These are phyloP conservation scores for Apodemus agrarius DNA, from an alignment of 2,797 vertebrate species.

Conservation along the genomic window DNA sequence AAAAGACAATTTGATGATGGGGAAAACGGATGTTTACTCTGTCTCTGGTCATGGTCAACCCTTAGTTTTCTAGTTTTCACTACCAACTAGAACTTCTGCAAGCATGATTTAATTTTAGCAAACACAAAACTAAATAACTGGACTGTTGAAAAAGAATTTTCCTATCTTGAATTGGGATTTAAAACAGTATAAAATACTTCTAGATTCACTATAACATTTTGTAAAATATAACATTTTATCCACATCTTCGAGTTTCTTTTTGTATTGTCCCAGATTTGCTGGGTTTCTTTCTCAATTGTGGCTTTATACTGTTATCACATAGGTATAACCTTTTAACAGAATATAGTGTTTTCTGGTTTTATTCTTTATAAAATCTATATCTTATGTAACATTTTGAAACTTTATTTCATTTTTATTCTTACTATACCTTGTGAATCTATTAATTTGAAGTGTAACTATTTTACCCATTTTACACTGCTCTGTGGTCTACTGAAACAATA, in stretches of 20 bases:
- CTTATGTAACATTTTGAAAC: not conserved
- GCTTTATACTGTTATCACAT: not conserved
- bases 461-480: not conserved
- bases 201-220: not conserved
- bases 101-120: constrained; percentile 27
- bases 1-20: not conserved
- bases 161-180: not conserved
- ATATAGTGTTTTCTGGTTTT: not conserved
- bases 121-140: not conserved
- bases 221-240: constrained; percentile 18
- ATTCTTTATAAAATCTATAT: not conserved
- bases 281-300: not conserved
- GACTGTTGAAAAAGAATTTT: not conserved
- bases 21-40: not conserved
- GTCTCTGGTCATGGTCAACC: not conserved
- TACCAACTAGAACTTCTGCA: not conserved
- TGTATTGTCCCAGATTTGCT: not conserved
- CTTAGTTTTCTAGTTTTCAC: constrained; percentile 7
- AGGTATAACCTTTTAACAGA: not conserved
- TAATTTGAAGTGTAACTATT: not conserved
- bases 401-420: constrained; percentile 11
- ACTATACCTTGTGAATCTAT: not conserved
- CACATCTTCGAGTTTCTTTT: not conserved
- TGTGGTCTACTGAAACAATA: not conserved
- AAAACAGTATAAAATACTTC: not conserved